These are phyloP conservation scores for Muscicapa adusta DNA, from an alignment of 2,113 vertebrate species.

Conservation along the genomic window DNA sequence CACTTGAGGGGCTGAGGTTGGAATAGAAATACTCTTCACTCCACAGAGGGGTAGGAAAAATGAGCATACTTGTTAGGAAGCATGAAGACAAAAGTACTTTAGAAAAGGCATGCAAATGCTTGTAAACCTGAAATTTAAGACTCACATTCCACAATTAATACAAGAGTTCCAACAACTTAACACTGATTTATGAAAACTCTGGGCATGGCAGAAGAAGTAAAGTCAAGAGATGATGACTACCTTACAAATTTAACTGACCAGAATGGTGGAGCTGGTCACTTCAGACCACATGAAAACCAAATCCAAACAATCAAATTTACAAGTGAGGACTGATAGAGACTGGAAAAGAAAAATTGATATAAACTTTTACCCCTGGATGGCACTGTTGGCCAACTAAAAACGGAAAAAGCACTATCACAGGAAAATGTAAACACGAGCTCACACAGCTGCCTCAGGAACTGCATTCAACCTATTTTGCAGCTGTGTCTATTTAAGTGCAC, in stretches of 20 bases:
- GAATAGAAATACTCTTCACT: background rate
- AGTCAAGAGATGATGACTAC: background rate
- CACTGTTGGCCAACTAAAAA: conserved; percentile 44
- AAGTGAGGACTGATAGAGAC: background rate
- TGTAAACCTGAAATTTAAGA: background rate
- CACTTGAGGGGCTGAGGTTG: background rate
- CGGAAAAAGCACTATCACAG: rapidly evolving
- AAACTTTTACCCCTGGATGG: conserved; percentile 58
- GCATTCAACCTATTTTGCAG: background rate
- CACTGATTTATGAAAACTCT: background rate
- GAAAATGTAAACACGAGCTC: background rate
- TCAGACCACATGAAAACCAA: background rate
- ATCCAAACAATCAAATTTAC: background rate
- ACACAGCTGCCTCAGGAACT: background rate
- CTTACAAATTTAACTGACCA: background rate
- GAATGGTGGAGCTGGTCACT: background rate
- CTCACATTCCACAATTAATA: background rate
- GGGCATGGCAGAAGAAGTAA: background rate
- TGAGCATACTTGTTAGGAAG: background rate
- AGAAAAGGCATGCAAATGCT: background rate
- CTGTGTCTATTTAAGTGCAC: background rate
- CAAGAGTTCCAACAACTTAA: background rate
- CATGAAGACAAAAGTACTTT: background rate
- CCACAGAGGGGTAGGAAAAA: background rate
- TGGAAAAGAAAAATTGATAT: background rate